Base-by-base conservation (phyloP, 2,888 invertebrate genomes). In the Tiliacea aurago region DNA sequence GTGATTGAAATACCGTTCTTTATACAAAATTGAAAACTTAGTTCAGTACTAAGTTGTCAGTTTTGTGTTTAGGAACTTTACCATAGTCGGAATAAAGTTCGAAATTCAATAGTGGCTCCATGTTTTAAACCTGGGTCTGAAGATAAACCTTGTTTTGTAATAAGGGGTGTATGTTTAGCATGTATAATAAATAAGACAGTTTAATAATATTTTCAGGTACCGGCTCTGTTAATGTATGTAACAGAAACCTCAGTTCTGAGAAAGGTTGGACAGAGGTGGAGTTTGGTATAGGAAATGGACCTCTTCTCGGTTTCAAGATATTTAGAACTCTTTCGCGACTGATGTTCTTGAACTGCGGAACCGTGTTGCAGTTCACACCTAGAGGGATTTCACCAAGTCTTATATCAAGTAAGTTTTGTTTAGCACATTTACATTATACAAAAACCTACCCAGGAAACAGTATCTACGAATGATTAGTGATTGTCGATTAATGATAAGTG, bases 221-320 rank as follows among this genome's bases (percentile, higher is more conserved):
- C 45, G 98, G 98, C 0, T 97, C 98, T n/a, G 97, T 99, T 66
- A 97, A 98, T 85, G 92, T 98, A 23, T 97, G 98, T 10, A 98
- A 98, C 87, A 97, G 98, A 76, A 97, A 98, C 87, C 96, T 99
- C 20, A 97, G 98, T 70, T 98, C 98, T 0, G 98, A 98, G 70
- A 98, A 98, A 92, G 98, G 98, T 20, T 99, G 99, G 99, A 97
- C 98, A 7, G 99, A 99, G 95, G 93, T 98, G 18, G 99, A 99
- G 90, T 93, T 98, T 70, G 98, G 98, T 2, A 98, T 98, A 68
- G 99, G 99, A 2, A 98, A 98, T 94, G 99, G 99, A 0, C 98
- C 98, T 1, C 95, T 97, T 0, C 86, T 98, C 62, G 98, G 98
- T 0, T 93, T 99, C 6, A 98, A 98, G 94, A 98, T 97, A 70